Evolutionary conservation across 2,113 vertebrate genomes (phyloP), one percentile per base, ranked within the genome.

Genomic region (Chaetodon auriga): DNA sequence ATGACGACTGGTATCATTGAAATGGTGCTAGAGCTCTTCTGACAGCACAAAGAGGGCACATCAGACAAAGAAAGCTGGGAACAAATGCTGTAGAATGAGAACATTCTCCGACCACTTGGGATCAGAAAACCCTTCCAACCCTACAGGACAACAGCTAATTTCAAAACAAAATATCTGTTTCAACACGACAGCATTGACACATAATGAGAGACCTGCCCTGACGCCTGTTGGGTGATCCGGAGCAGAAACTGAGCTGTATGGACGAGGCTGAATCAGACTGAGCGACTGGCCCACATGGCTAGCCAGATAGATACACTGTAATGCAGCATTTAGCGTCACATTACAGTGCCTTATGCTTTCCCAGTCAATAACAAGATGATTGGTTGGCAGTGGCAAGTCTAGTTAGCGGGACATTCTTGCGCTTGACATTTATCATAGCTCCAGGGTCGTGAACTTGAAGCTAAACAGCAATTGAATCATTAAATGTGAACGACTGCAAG

Each of bases 381-480:
- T 87, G 93, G 80, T 72, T 91, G 91, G 92, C 92, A 81, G 87
- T 80, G 89, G 84, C 84, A 80, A 60, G 85, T 89, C 92, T 92
- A 87, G 89, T 93, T 95, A 94, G 90, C 48, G 21, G 84, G 78
- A 93, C 75, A 82, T 88, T 87, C 85, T 92, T 66, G 84, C 58
- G 69, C 78, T 90, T 95, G 95, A 94, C 94, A 94, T 95, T 95
- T 94, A 94, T 93, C 90, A 86, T 91, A 71, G 93, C 93, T 93
- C 8, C 58, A 18, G 92, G 93, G 92, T 94, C 75, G 36, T 68
- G 91, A 94, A 91, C 93, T 92, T 53, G 41, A 74, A 89, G 90
- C 90, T 68, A 84, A 90, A 90, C 85, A 80, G 85, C 86, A 72
- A 83, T 63, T 76, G 87, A 93, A 91, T 92, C 92, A 90, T 92